Base-by-base conservation (phyloP, 2,888 invertebrate species). In the Catocala fraxini region DNA sequence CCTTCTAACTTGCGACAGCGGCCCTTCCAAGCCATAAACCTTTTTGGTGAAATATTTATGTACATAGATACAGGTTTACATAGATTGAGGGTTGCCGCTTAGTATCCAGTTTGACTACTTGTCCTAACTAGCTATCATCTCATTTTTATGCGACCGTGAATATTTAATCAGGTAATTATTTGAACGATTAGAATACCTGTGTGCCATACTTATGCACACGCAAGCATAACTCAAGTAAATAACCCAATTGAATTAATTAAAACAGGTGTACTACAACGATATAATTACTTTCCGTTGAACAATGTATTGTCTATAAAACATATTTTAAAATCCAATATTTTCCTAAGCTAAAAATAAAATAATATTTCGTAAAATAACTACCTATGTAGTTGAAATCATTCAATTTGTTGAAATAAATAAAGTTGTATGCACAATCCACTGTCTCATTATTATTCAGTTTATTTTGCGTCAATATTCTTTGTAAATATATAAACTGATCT, bases 81-180 rank as follows among this genome's bases (percentile, higher is more conserved):
- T 67, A 56, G 65, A 69, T 70, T 64, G 75, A 80, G 74, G 77
- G 70, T 71, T 68, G 75, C 75, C 65, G 70, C 65, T 77, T 70
- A 25, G 33, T 43, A 43, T 43, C 53, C 5, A 53, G 9, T 53
- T 43, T 42, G 12, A 35, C 35, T 35, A 35, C 51, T 35, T n/a
- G 34, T 55, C 55, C 48, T 52, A 52, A 55, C 67, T 53, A 54
- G 15, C 45, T 63, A 68, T 56, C 52, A 66, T 15, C 9, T 15
- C 46, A 46, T 59, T 68, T 71, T 63, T 67, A 63, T 59, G 39
- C 65, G 69, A 63, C 64, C 65, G 65, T 76, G 71, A 55, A 65
- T 72, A 75, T 56, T 67, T 51, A 59, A 55, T 65, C 57, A 43
- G 47, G 51, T 69, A 63, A 59, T 59, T 73, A 51, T 51, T 51